phyloP scores from a whole-genome alignment of 1,140 invertebrate species.

The Oryctes rhinoceros region DNA sequence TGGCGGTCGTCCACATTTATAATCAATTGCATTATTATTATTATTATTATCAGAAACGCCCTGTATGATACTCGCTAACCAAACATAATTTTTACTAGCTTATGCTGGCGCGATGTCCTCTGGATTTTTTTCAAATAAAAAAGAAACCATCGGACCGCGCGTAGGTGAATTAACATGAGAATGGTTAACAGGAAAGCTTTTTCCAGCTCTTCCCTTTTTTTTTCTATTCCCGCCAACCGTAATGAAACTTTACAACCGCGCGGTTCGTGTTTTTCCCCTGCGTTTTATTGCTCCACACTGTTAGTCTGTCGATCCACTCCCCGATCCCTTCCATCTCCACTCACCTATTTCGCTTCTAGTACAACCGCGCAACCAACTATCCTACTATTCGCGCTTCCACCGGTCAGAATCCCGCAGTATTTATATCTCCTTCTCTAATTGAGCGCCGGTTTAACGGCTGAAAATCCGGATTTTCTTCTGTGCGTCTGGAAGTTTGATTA shows the following conservation, averaged over 20 bases:
- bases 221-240: not conserved
- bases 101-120: not conserved
- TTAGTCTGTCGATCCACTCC: not conserved
- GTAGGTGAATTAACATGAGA: conserved; percentile 18
- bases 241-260: conserved; percentile 18
- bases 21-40: no score
- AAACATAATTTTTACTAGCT: not conserved
- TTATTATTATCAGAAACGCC: no score
- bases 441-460: not conserved
- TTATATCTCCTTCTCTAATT: not conserved
- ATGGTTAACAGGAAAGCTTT: conserved; percentile 6
- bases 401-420: not conserved
- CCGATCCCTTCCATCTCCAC: no score
- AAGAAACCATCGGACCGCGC: not conserved
- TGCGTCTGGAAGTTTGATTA: conserved; percentile 10
- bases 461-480: not conserved
- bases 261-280: not conserved
- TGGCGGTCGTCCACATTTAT: no score
- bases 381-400: not conserved
- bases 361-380: not conserved
- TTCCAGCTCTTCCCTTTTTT: not conserved
- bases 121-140: not conserved
- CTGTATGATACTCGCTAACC: no score
- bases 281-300: not conserved
- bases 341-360: not conserved